Base-by-base conservation (phyloP, 2,888 invertebrate species). In the Conchocele bisecta region DNA sequence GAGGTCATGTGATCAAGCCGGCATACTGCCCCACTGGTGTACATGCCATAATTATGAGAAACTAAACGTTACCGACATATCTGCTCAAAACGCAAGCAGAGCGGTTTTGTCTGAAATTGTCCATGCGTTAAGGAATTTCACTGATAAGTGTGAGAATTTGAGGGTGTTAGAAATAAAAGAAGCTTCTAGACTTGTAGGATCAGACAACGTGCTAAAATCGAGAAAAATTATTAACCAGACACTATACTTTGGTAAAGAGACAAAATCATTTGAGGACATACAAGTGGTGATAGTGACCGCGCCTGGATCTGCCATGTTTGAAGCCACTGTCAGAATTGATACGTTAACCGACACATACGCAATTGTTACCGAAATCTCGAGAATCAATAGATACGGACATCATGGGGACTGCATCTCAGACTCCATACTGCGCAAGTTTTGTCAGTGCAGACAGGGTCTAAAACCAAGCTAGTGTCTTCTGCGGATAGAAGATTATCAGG, bases 21-120 rank as follows among this genome's bases (percentile, higher is more conserved):
- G 93, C 0, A 96, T 98, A 66, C 94, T 94, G 0, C 94, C 94
- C 22, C 96, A 97, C 89, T 98, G 95, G 95, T 98, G 98, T 90
- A 95, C 96, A 24, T 98, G 98, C 81, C 95, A 96, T 86, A 93
- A 93, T 66, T 94, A 94, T 58, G 91, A 91, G 53, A 93, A 93
- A 76, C 87, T 96, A 20, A 88, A 93, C 0, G 91, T 91, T 0
- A 92, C 93, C 31, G 93, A 94, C 76, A 82, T 90, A 0, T 88
- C 91, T 11, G 94, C 95, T 0, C 88, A 91, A 6, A 92, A 93
- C 41, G 94, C 94, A 29, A 83, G 94, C 0, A 87, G 91, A 0
- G 93, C 93, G 77, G 91, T 96, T 28, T 93, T 96, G 0, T 88
- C 91, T 6, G 92, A 94, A 73, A 92, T 97, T 39, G 97, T 96